These are phyloP conservation scores for Elephas maximus DNA, from an alignment of 2,113 vertebrate genomes.

Conservation along the genomic window DNA sequence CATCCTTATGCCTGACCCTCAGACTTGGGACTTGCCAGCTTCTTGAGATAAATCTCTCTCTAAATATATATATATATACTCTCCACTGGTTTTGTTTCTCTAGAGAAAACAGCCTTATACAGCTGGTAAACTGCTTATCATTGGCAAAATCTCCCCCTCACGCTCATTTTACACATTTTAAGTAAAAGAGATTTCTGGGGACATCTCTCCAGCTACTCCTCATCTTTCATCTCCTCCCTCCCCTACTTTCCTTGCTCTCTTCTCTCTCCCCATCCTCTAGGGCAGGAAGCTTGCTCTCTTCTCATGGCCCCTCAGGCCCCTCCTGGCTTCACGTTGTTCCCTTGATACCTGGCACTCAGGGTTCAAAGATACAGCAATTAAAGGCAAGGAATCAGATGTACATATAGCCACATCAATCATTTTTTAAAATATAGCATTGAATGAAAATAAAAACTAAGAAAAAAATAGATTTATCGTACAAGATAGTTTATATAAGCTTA, in stretches of 20 bases:
- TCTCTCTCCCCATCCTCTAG: neutral
- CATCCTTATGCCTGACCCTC: too few species aligned
- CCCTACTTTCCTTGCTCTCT: neutral
- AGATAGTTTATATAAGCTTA: slow-evolving; percentile 15
- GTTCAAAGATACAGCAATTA: neutral
- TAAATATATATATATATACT: too few species aligned
- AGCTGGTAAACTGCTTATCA: slow-evolving; percentile 1
- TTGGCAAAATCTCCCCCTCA: neutral
- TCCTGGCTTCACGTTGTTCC: neutral
- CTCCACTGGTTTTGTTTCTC: too few species aligned
- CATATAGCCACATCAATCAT: neutral
- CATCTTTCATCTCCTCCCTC: neutral
- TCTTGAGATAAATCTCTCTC: too few species aligned
- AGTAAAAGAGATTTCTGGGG: neutral
- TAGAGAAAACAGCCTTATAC: too few species aligned
- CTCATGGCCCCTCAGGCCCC: neutral
- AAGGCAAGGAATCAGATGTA: slow-evolving; percentile 34
- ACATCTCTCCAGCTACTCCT: neutral
- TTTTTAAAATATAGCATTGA: slow-evolving; percentile 25
- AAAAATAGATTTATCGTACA: slow-evolving; percentile 3
- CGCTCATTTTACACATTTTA: slow-evolving; percentile 34
- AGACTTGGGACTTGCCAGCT: too few species aligned
- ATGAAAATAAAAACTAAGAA: slow-evolving; percentile 36
- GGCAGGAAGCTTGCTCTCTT: neutral
- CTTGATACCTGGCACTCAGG: neutral